Percentiles rank a stretch among this genome's conserved stretches.
Evolutionary conservation across 2,797 vertebrate genomes (phyloP).

Genomic region (Gymnocypris eckloni): DNA sequence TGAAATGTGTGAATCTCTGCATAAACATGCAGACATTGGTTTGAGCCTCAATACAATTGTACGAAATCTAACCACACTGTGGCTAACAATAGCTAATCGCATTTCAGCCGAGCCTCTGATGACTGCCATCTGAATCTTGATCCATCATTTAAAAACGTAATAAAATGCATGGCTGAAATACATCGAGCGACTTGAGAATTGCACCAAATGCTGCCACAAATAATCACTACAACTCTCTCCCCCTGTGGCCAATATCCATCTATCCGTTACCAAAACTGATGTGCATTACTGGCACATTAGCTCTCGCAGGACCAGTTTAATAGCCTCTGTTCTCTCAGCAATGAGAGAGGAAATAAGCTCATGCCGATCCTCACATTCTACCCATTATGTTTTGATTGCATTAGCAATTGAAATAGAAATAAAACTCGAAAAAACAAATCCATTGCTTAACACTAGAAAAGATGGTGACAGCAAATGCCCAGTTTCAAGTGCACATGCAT

Average conservation of each 20-base stretch:
- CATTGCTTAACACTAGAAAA: conserved; percentile 7
- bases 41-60: background rate
- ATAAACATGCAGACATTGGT: background rate
- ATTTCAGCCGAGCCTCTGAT: background rate
- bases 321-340: conserved; percentile 39
- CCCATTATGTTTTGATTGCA: conserved; percentile 71
- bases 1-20: background rate
- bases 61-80: background rate
- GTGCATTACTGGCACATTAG: conserved; percentile 30
- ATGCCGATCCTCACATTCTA: conserved; percentile 57
- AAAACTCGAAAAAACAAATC: conserved; percentile 34
- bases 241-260: conserved; percentile 21
- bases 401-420: conserved; percentile 68
- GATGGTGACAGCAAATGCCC: conserved; percentile 3
- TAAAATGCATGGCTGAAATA: conserved; percentile 24
- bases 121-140: conserved; percentile 10
- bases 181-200: background rate
- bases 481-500: background rate
- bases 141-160: background rate
- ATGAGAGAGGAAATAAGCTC: conserved; percentile 46
- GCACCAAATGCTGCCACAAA: conserved; percentile 8
- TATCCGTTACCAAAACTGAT: conserved; percentile 7
- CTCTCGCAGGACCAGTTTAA: conserved; percentile 36
- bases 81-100: background rate
- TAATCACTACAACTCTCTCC: conserved; percentile 9